Conservation (phyloP, 2,888 invertebrate species). For the Geotrupes spiniger region DNA sequence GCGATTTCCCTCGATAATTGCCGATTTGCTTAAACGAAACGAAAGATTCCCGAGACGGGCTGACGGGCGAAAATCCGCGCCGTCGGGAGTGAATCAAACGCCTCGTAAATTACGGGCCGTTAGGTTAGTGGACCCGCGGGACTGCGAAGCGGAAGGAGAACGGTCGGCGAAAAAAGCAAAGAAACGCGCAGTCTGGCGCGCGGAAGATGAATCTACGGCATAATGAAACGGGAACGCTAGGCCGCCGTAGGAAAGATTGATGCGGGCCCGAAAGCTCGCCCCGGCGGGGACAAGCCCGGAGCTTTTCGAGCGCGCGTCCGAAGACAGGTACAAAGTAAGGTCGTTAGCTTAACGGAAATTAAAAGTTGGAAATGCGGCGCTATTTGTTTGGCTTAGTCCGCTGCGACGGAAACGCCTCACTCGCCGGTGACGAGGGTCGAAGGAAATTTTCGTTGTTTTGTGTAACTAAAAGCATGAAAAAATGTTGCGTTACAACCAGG, state of each 20-base stretch:
- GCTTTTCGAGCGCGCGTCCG: constrained; percentile 10
- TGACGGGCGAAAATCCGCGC: constrained; percentile 1
- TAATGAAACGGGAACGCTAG: constrained; percentile 45
- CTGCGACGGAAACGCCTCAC: neutral
- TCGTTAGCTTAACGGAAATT: constrained; percentile 40
- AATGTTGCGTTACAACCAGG: too few relatives aligned
- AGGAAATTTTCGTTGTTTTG: too few relatives aligned
- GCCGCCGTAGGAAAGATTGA: constrained; percentile 41
- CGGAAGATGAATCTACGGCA: constrained; percentile 44
- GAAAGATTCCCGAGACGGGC: too few relatives aligned
- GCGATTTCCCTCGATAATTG: too few relatives aligned
- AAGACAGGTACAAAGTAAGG: constrained; percentile 39
- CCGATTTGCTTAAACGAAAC: too few relatives aligned
- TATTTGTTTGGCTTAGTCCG: constrained; percentile 35
- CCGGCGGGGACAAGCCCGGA: constrained; percentile 14
- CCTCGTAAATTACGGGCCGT: neutral
- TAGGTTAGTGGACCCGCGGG: neutral
- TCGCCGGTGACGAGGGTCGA: neutral
- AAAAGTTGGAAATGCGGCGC: constrained; percentile 37
- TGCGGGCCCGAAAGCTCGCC: constrained; percentile 24
- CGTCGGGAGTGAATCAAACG: constrained; percentile 6
- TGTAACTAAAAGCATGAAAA: constrained; percentile 7
- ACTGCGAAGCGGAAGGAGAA: constrained; percentile 9
- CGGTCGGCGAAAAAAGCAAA: constrained; percentile 7
- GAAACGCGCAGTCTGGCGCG: constrained; percentile 26